A percentile compares a stretch with the other conserved stretches of the same genome.
These are phyloP conservation scores for Sparidentex hasta DNA, from an alignment of 2,797 vertebrate genomes.

Conservation along the genomic window DNA sequence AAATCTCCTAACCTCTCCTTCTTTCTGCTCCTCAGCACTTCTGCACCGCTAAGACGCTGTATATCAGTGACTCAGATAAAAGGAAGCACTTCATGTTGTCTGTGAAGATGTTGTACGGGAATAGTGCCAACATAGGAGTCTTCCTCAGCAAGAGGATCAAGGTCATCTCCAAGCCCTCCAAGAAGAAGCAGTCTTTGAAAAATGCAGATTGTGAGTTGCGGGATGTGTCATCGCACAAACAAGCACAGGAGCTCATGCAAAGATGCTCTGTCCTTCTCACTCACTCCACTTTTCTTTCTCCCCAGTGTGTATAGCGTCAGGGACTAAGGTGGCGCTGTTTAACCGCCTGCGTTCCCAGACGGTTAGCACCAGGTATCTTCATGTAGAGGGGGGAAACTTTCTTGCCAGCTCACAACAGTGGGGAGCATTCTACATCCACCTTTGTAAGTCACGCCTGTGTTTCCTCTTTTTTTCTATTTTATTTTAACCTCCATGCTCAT, in stretches of 20 bases:
- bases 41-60: slow-evolving; percentile 98
- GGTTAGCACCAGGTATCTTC: slow-evolving; percentile 98
- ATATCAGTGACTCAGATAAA: slow-evolving; percentile 99
- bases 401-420: slow-evolving; percentile 99
- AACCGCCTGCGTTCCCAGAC: slow-evolving; percentile 98
- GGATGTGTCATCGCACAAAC: slow-evolving; percentile 40
- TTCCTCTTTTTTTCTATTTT: neutral
- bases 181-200: slow-evolving; percentile 99
- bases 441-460: slow-evolving; percentile 89
- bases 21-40: slow-evolving; percentile 88
- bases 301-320: slow-evolving; percentile 97
- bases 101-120: slow-evolving; percentile 98
- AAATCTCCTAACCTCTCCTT: slow-evolving; percentile 22
- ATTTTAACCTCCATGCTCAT: neutral
- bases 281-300: neutral
- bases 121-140: slow-evolving; percentile 96
- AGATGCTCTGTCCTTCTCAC: neutral
- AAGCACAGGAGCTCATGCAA: neutral
- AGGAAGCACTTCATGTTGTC: slow-evolving; percentile 99
- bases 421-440: slow-evolving; percentile 98
- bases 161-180: slow-evolving; percentile 99
- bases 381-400: slow-evolving; percentile 98
- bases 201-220: slow-evolving; percentile 94
- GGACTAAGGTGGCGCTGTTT: slow-evolving; percentile 98
- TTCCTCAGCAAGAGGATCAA: slow-evolving; percentile 99